These are phyloP conservation scores for Tolmerus cingulatus DNA, from an alignment of 2,888 invertebrate genomes.

Conservation along the genomic window DNA sequence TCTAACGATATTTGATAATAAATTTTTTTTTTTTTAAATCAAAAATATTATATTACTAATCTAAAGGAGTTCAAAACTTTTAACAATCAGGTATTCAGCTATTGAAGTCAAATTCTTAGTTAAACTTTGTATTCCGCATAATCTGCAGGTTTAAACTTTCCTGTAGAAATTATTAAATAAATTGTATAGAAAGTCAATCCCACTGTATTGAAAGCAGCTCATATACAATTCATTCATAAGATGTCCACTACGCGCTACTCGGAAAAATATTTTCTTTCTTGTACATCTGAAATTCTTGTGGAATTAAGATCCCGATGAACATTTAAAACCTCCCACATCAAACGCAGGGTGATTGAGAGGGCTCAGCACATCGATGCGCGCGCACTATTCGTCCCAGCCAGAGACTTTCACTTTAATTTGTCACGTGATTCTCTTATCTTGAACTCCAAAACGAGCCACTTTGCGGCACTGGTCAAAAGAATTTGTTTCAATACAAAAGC, in stretches of 20 bases:
- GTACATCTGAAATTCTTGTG: not conserved
- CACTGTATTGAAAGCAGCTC: not conserved
- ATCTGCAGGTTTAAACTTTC: too few species aligned
- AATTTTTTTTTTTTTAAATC: too few species aligned
- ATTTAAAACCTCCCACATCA: not conserved
- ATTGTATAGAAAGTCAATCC: not conserved
- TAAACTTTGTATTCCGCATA: too few species aligned
- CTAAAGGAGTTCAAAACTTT: too few species aligned
- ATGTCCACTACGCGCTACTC: not conserved
- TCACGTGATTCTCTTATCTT: not conserved
- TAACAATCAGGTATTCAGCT: too few species aligned
- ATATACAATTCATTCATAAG: not conserved
- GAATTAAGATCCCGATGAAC: not conserved
- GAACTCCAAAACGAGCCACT: not conserved
- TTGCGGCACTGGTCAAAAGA: not conserved
- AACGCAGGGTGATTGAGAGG: not conserved
- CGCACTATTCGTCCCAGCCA: not conserved
- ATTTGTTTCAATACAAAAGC: not conserved
- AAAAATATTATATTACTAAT: too few species aligned
- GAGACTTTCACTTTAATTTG: not conserved
- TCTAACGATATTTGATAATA: too few species aligned
- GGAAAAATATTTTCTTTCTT: not conserved
- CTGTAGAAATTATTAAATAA: too few species aligned
- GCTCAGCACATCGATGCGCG: not conserved
- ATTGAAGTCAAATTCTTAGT: too few species aligned